A percentile compares a stretch with the other conserved stretches of the same genome.
Evolutionary conservation across 92 coral and sea anemone genomes (phyloP).

Genomic region (Anthopleura xanthogrammica): DNA sequence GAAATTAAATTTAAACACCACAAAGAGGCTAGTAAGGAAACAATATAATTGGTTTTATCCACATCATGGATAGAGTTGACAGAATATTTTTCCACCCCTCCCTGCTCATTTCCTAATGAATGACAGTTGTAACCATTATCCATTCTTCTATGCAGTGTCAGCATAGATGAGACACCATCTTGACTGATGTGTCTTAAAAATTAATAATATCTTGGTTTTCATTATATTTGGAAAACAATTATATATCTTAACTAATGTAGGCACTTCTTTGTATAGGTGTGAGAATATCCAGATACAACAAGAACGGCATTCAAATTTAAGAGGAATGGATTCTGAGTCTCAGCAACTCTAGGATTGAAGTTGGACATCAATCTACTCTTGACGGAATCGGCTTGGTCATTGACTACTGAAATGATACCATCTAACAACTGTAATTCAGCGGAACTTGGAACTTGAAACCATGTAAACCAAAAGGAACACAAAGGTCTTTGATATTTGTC

Average conservation of each 20-base stretch:
- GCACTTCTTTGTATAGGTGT: slow-evolving; percentile 15
- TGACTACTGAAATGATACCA: neutral
- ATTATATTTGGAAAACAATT: too few species aligned
- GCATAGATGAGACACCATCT: too few species aligned
- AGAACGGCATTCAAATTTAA: slow-evolving; percentile 8
- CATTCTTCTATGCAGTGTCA: too few species aligned
- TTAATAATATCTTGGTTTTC: too few species aligned
- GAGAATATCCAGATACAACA: slow-evolving; percentile 26
- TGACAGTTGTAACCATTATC: too few species aligned
- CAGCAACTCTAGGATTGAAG: neutral
- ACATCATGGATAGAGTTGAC: too few species aligned
- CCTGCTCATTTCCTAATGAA: too few species aligned
- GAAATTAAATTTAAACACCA: too few species aligned
- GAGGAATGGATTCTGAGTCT: neutral
- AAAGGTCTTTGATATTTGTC: slow-evolving; percentile 23
- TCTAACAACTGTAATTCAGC: neutral
- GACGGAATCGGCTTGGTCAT: neutral
- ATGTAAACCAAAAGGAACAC: slow-evolving; percentile 11
- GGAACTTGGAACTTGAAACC: slow-evolving; percentile 16
- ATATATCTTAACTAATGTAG: too few species aligned
- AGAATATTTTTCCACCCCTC: too few species aligned
- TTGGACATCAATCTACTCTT: neutral
- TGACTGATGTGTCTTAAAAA: neutral
- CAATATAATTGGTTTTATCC: too few species aligned
- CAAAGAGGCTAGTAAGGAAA: too few species aligned